phyloP scores from a whole-genome alignment of 2,113 vertebrate species.

The Zonotrichia leucophrys region DNA sequence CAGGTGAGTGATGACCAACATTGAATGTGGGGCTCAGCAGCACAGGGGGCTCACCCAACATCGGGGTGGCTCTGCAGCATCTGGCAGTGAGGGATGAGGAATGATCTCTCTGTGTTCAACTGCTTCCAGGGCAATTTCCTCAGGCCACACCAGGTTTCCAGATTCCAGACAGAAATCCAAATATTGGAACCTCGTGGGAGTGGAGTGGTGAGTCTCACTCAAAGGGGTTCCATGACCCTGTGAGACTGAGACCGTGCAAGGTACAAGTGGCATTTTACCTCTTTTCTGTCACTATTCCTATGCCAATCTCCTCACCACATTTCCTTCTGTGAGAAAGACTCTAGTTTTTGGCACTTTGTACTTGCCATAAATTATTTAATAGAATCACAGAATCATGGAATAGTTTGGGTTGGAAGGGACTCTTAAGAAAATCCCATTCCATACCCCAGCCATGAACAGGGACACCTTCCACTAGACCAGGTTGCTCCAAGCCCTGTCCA shows the following conservation, averaged over 20 bases:
- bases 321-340: background rate
- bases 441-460: background rate
- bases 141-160: background rate
- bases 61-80: accelerated
- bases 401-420: background rate
- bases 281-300: background rate
- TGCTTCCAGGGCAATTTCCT: slow-evolving; percentile 42
- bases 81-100: background rate
- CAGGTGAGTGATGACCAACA: slow-evolving; percentile 63
- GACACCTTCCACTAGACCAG: background rate
- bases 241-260: slow-evolving; percentile 74
- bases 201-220: slow-evolving; percentile 72
- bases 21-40: background rate
- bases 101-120: background rate
- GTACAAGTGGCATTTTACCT: slow-evolving; percentile 46
- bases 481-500: background rate
- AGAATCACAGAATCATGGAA: background rate
- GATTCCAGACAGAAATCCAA: slow-evolving; percentile 12
- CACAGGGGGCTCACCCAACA: background rate
- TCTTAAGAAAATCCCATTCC: background rate
- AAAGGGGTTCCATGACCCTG: background rate
- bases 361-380: background rate
- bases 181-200: slow-evolving; percentile 75
- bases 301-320: accelerated
- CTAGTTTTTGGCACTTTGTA: background rate